Evolutionary conservation across 2,888 invertebrate genomes (phyloP), one percentile per base, ranked within the genome.

Genomic region (Drosophila prostipennis): DNA sequence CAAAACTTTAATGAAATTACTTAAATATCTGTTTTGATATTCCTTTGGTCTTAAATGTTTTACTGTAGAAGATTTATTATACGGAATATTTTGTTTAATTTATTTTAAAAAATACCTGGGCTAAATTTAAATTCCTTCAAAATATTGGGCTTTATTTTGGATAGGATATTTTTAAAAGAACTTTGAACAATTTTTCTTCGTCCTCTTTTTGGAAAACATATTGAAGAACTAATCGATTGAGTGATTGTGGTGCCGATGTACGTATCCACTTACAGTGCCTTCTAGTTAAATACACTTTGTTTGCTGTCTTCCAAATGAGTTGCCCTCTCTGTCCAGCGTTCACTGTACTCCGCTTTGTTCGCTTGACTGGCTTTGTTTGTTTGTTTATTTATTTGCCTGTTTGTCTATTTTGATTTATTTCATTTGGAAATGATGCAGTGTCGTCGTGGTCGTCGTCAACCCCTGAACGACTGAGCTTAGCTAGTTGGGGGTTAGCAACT

Each of bases 331-430:
- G 43, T 4, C 19, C 29, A 39, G 48, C 14, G 10, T 16, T 29
- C 61, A 40, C 48, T 73, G 53, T 60, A 40, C 39, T 51, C 39
- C 63, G 36, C 42, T 71, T 42, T 43, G 43, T 61, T 51, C 74
- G 56, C 42, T 43, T 52, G 59, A 56, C 43, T 59, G 14, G 45
- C 59, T 37, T 49, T 63, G 65, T 65, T 60, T 67, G 60, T 61
- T 54, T 71, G 61, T 68, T 60, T 54, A 61, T 72, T 65, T 75
- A 73, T 84, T 78, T 78, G 86, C 80, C 72, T 86, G 79, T 83
- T 85, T 89, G 81, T 85, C 73, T 89, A 76, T 84, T 89, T 89
- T 85, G 85, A 85, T 85, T 85, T 87, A 85, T 85, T 89, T 85
- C 84, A 85, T 84, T 87, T 79, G 87, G 77, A 89, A 87, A 80